A percentile compares a stretch with the other conserved stretches of the same genome.
These are phyloP conservation scores for Oxygymnocypris stewartii DNA, from an alignment of 2,113 vertebrate species.

Conservation along the genomic window DNA sequence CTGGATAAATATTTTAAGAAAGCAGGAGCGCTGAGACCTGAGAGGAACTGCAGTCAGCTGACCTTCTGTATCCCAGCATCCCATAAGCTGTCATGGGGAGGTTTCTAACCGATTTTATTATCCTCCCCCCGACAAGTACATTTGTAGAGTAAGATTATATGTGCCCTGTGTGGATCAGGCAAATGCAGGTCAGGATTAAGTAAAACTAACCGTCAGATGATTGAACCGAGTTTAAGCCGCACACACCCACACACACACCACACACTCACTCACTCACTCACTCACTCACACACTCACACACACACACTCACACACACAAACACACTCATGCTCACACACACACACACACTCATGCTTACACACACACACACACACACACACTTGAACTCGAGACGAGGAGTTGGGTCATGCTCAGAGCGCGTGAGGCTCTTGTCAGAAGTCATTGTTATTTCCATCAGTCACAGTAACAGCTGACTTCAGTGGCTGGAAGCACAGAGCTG, in stretches of 20 bases:
- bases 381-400: neutral
- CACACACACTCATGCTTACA: neutral
- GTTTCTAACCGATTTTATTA: neutral
- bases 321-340: no score
- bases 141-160: neutral
- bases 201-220: conserved; percentile 28
- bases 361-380: neutral
- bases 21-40: neutral
- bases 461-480: conserved; percentile 16
- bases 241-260: neutral
- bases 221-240: neutral
- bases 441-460: conserved; percentile 13
- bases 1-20: neutral
- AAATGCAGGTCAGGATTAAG: conserved; percentile 58
- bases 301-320: no score
- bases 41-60: neutral
- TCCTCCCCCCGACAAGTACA: neutral
- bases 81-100: neutral
- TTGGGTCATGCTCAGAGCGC: neutral
- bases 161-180: neutral
- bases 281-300: neutral
- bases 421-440: conserved; percentile 9
- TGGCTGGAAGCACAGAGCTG: neutral
- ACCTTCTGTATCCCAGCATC: conserved; percentile 4
- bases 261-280: neutral